phyloP scores from a whole-genome alignment of 2,113 vertebrate species.

The Pogona vitticeps region DNA sequence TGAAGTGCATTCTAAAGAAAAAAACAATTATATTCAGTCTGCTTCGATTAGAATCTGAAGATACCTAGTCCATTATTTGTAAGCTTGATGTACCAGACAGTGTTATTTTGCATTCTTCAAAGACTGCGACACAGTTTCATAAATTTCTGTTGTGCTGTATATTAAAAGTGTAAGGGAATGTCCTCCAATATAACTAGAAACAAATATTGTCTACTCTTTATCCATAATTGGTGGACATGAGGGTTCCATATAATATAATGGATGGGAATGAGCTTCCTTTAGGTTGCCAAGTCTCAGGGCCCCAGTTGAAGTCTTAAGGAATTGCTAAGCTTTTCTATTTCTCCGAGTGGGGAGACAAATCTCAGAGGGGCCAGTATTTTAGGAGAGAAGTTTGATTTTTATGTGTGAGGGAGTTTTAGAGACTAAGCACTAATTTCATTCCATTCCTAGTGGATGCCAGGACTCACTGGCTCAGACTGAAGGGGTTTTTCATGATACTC shows the following conservation, averaged over 20 bases:
- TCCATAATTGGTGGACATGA: neutral
- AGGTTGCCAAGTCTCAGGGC: too few relatives aligned
- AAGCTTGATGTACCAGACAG: slow-evolving; percentile 31
- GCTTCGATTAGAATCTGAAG: slow-evolving; percentile 3
- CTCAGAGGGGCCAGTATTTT: too few relatives aligned
- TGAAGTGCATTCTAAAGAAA: slow-evolving; percentile 16
- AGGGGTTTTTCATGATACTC: too few relatives aligned
- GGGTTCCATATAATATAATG: neutral
- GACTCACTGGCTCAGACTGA: too few relatives aligned
- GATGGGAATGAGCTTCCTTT: neutral
- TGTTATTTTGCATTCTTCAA: slow-evolving; percentile 10
- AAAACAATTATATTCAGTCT: slow-evolving; percentile 32
- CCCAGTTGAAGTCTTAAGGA: too few relatives aligned
- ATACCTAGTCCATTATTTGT: slow-evolving; percentile 19
- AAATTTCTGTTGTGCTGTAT: slow-evolving; percentile 3
- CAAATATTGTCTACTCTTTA: neutral
- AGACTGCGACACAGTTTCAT: neutral
- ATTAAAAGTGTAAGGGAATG: slow-evolving; percentile 7
- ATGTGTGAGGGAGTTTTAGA: too few relatives aligned
- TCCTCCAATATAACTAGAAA: slow-evolving; percentile 1
- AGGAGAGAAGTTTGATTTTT: too few relatives aligned
- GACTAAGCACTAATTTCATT: too few relatives aligned
- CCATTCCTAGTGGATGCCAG: too few relatives aligned
- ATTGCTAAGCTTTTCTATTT: too few relatives aligned
- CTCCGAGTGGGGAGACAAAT: too few relatives aligned